Evolutionary conservation across 2,797 vertebrate species (phyloP), one percentile per base, ranked within the genome.

Genomic region (Typhlichthys eigenmanni): DNA sequence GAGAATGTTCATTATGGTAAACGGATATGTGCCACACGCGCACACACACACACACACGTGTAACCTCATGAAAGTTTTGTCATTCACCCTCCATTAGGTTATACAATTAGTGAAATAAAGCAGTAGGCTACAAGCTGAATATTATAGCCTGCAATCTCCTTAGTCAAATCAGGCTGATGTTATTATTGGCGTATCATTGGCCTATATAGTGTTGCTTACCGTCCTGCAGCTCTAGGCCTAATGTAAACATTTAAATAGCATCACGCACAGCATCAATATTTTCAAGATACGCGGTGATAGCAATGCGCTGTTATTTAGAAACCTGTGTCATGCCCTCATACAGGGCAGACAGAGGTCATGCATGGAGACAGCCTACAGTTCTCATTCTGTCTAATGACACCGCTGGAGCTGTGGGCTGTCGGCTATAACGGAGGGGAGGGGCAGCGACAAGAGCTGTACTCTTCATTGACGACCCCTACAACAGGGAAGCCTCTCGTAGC

Each of bases 391-490:
- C 69, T 72, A 65, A 65, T 73, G 80, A 46, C 74, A 58, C 12
- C 53, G 9, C 19, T 10, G 34, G 55, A 14, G 38, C 55, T 46
- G 45, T n/a, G 43, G 19, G 9, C n/a, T 38, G 49, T 47, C 9
- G 32, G 72, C 74, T 72, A 19, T 7, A 47, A 43, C n/a, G 16
- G 50, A 57, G 52, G 43, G 63, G 63, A 54, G 81, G 83, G 81
- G 83, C 74, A 78, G 85, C 75, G 75, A 75, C 69, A 73, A 79
- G 77, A 62, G 54, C 68, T 49, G 58, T 72, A 71, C 79, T 76
- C 70, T 69, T 81, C 80, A 80, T 85, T 82, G 83, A 86, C 84
- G 78, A 87, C 81, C 87, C 79, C 83, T 78, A 81, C 71, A 59
- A 74, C 79, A 77, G 81, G 78, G 78, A 64, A 80, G 70, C 64